Percentiles rank a stretch among this genome's conserved stretches.
These are phyloP conservation scores for Meloidogyne hapla DNA, from an alignment of 1,140 invertebrate genomes.

Conservation along the genomic window DNA sequence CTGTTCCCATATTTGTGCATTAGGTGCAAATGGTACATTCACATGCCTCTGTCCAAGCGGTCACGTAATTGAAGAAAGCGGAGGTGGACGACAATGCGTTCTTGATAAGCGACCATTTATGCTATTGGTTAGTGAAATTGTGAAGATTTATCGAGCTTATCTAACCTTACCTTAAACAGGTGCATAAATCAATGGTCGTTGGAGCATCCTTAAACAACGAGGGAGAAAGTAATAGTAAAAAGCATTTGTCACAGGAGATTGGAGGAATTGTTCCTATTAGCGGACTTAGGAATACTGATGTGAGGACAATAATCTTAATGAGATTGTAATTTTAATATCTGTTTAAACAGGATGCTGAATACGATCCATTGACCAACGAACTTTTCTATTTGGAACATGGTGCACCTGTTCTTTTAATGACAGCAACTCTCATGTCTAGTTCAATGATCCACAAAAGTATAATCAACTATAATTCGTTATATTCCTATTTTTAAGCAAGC, in stretches of 20 bases:
- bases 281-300: slow-evolving; percentile 78
- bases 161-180: neutral
- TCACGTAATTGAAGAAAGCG: slow-evolving; percentile 70
- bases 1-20: slow-evolving; percentile 86
- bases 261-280: slow-evolving; percentile 74
- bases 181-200: slow-evolving; percentile 71
- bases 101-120: slow-evolving; percentile 72
- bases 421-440: slow-evolving; percentile 69
- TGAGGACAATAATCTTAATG: neutral
- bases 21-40: slow-evolving; percentile 68
- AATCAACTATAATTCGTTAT: too few species aligned
- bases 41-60: slow-evolving; percentile 88
- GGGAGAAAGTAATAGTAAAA: neutral
- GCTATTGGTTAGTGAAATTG: slow-evolving; percentile 73
- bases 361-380: slow-evolving; percentile 78
- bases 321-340: neutral
- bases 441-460: slow-evolving; percentile 49
- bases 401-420: slow-evolving; percentile 64
- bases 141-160: neutral
- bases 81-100: slow-evolving; percentile 58
- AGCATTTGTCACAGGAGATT: slow-evolving; percentile 20
- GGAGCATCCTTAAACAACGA: slow-evolving; percentile 57
- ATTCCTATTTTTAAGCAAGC: slow-evolving; percentile 63
- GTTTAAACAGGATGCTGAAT: slow-evolving; percentile 78
- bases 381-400: slow-evolving; percentile 60